A percentile compares a stretch with the other conserved stretches of the same genome.
Evolutionary conservation across 1,140 invertebrate species (phyloP).

Genomic region (Neomicropteryx cornuta): DNA sequence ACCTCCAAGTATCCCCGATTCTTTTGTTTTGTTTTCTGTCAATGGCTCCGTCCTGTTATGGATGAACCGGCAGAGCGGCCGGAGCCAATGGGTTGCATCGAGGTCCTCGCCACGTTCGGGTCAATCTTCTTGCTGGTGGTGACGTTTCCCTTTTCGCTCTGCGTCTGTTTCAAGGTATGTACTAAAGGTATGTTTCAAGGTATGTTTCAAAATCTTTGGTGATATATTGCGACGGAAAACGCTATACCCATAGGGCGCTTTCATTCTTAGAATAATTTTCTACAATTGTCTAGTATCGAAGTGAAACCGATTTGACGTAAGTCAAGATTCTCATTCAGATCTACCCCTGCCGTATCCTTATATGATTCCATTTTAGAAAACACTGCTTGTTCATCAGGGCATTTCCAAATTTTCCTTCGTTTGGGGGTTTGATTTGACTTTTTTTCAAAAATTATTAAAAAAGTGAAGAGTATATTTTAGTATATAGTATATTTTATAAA

Average conservation of each 20-base stretch:
- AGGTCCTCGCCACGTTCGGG: constrained; percentile 67
- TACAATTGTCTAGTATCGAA: not conserved
- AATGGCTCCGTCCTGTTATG: too few relatives aligned
- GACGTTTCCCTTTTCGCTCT: constrained; percentile 76
- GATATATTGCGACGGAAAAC: not conserved
- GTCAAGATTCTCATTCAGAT: not conserved
- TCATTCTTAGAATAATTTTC: not conserved
- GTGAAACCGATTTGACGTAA: not conserved
- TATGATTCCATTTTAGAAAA: too few relatives aligned
- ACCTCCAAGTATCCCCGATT: too few relatives aligned
- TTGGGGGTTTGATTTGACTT: too few relatives aligned
- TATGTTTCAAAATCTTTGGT: constrained; percentile 12
- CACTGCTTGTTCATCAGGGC: too few relatives aligned
- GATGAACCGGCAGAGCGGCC: constrained; percentile 47
- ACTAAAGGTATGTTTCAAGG: constrained; percentile 5
- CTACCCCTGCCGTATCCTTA: constrained; percentile 1
- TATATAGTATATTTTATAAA: too few relatives aligned
- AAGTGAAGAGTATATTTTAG: too few relatives aligned
- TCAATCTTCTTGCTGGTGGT: constrained; percentile 68
- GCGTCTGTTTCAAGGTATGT: constrained; percentile 70
- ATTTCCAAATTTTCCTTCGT: too few relatives aligned
- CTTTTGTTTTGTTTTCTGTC: too few relatives aligned
- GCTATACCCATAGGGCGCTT: not conserved
- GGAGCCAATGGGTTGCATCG: constrained; percentile 53
- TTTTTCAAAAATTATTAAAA: too few relatives aligned